Evolutionary conservation across 2,113 vertebrate species (phyloP).

Genomic region (Catharus fuscescens): DNA sequence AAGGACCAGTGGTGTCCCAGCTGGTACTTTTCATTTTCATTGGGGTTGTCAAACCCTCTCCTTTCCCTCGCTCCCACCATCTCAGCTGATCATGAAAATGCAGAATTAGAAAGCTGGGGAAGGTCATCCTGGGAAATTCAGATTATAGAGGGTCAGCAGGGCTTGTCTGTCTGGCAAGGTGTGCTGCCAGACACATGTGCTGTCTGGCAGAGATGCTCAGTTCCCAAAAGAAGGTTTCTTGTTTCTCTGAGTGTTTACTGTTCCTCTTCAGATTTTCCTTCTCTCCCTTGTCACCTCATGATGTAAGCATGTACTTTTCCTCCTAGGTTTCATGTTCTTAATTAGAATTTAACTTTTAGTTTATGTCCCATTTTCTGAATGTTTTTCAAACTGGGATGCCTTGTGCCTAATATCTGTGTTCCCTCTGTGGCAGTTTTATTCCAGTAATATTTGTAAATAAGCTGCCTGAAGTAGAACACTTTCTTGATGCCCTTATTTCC

Average conservation of each 20-base stretch:
- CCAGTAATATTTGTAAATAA: background rate
- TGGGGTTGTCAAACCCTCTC: background rate
- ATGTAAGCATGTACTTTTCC: background rate
- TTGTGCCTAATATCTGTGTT: background rate
- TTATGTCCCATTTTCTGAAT: background rate
- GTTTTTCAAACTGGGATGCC: background rate
- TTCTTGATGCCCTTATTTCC: background rate
- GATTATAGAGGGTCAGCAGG: background rate
- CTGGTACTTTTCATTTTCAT: background rate
- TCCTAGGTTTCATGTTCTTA: background rate
- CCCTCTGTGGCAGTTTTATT: background rate
- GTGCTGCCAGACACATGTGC: background rate
- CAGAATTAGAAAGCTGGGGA: background rate
- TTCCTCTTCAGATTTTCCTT: background rate
- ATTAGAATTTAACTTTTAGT: background rate
- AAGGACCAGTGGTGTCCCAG: background rate
- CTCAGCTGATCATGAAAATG: background rate
- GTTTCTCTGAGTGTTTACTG: background rate
- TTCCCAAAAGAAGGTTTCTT: background rate
- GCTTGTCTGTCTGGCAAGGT: background rate
- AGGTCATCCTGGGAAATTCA: background rate
- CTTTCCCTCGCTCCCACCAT: accelerated
- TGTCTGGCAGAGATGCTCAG: background rate
- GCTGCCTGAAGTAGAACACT: background rate
- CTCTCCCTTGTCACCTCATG: background rate